Percentiles rank a stretch among this genome's conserved stretches.
phyloP scores from a whole-genome alignment of 23 tunicate species.

The Styela plicata region DNA sequence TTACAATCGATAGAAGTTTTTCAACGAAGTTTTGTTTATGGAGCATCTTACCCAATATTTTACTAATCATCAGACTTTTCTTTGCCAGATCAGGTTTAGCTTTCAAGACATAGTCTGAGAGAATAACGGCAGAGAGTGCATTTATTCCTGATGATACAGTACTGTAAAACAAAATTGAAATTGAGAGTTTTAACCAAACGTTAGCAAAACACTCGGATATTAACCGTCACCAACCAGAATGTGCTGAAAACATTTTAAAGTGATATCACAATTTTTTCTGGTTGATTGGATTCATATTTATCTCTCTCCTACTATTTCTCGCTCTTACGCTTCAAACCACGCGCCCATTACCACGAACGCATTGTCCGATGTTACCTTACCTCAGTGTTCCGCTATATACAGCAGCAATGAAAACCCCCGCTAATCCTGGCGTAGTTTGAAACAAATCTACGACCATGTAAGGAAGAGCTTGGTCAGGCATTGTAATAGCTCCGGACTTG shows the following conservation, averaged over 20 bases:
- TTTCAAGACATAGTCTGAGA: constrained; percentile 33
- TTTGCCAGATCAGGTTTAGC: constrained; percentile 1
- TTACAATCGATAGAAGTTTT: too few species aligned
- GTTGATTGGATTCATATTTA: too few species aligned
- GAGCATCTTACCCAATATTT: background rate
- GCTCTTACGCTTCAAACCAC: too few species aligned
- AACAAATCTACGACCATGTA: constrained; percentile 19
- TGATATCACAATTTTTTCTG: too few species aligned
- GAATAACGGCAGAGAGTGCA: constrained; percentile 19
- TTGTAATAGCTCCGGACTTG: background rate
- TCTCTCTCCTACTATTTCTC: too few species aligned
- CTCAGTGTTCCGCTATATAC: constrained; percentile 17
- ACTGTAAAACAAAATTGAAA: constrained; percentile 33
- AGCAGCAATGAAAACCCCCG: constrained; percentile 16
- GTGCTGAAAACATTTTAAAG: too few species aligned
- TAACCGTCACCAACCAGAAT: too few species aligned
- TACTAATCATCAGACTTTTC: background rate
- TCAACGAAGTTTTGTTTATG: too few species aligned
- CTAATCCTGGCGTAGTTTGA: background rate
- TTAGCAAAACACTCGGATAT: too few species aligned
- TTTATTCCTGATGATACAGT: constrained; percentile 58
- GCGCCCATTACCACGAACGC: too few species aligned
- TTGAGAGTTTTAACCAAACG: too few species aligned
- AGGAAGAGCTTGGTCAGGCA: constrained; percentile 11
- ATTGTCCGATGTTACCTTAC: too few species aligned